phyloP scores from a whole-genome alignment of 2,797 vertebrate species.

The Neopelma chrysocephalum region DNA sequence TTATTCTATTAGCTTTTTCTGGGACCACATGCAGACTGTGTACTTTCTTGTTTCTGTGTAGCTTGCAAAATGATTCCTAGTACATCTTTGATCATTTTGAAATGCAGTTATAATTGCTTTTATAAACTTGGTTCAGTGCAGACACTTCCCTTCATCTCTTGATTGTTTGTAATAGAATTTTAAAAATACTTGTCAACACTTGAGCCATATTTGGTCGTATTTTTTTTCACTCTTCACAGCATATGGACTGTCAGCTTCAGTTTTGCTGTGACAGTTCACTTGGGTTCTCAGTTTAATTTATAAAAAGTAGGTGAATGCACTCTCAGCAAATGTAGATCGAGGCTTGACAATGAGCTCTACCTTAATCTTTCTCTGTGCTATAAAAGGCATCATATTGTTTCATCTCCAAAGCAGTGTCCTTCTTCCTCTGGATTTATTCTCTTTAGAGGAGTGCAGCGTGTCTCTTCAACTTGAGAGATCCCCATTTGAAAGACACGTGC shows the following conservation, averaged over 20 bases:
- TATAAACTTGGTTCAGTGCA: not conserved
- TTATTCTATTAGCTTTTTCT: not conserved
- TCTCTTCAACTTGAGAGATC: not conserved
- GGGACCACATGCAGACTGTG: not conserved
- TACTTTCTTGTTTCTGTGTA: not conserved
- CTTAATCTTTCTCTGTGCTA: not conserved
- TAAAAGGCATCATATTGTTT: not conserved
- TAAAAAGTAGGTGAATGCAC: not conserved
- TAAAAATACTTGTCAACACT: conserved; percentile 5
- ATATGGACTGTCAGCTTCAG: not conserved
- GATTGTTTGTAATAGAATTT: not conserved
- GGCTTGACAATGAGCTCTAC: not conserved
- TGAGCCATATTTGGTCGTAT: not conserved
- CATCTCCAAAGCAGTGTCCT: not conserved
- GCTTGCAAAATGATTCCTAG: not conserved
- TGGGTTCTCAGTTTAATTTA: not conserved
- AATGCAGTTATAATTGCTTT: not conserved
- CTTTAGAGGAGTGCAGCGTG: not conserved
- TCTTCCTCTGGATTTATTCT: not conserved
- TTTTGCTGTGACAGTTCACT: not conserved
- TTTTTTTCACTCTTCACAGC: conserved; percentile 7
- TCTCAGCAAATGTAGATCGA: not conserved
- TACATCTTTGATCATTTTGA: not conserved
- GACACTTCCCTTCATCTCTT: not conserved
- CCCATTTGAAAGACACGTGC: not conserved